Evolutionary conservation across 2,888 invertebrate species (phyloP).

Genomic region (Folsomia candida): DNA sequence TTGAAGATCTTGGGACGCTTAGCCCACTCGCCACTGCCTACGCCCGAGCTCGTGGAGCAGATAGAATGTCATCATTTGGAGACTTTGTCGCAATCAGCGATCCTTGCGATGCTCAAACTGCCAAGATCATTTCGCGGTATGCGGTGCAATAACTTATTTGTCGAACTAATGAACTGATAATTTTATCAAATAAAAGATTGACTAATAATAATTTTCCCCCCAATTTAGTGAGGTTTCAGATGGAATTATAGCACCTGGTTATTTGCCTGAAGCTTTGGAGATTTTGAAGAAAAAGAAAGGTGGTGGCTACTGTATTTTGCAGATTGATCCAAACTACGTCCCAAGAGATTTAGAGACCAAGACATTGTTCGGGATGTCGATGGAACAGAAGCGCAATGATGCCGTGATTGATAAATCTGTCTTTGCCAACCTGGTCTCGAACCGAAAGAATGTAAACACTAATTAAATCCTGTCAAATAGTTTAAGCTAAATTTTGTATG

Average conservation of each 20-base stretch:
- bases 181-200: too few species aligned
- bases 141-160: too few species aligned
- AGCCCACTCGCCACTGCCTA: conserved; percentile 86
- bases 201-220: too few species aligned
- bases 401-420: conserved; percentile 72
- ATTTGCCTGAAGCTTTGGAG: conserved; percentile 75
- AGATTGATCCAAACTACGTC: conserved; percentile 83
- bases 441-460: conserved; percentile 61
- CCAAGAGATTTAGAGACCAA: conserved; percentile 79
- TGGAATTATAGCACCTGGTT: conserved; percentile 96
- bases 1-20: conserved; percentile 74
- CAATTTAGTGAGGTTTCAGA: conserved; percentile 89
- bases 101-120: conserved; percentile 82
- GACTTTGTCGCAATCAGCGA: conserved; percentile 95
- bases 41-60: conserved; percentile 93
- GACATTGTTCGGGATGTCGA: conserved; percentile 76
- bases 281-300: conserved; percentile 91
- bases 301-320: conserved; percentile 83
- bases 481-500: neutral
- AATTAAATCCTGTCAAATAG: neutral
- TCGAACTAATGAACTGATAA: too few species aligned
- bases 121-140: conserved; percentile 86
- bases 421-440: conserved; percentile 76
- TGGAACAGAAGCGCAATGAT: conserved; percentile 88
- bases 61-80: conserved; percentile 98